Conservation (phyloP, 2,888 invertebrate genomes). For the Danaus chrysippus region DNA sequence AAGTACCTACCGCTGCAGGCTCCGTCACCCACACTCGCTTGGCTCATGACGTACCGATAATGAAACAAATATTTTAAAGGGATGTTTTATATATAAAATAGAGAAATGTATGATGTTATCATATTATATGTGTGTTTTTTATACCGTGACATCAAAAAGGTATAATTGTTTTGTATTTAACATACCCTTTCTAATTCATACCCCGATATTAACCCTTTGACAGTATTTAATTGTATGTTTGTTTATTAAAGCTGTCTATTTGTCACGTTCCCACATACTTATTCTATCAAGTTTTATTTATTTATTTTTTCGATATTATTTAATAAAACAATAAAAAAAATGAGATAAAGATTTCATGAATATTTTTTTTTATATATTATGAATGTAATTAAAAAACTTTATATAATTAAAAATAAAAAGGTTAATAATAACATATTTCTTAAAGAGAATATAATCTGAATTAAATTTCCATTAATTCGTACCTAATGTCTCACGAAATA, state of each 20-base stretch:
- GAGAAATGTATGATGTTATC: too few species aligned
- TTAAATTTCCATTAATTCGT: too few species aligned
- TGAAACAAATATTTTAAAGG: not conserved
- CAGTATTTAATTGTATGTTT: constrained; percentile 66
- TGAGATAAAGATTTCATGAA: too few species aligned
- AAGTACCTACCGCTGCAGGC: constrained; percentile 67
- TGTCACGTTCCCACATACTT: constrained; percentile 62
- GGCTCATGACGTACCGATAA: constrained; percentile 53
- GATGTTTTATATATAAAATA: not conserved
- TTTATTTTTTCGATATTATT: constrained; percentile 7
- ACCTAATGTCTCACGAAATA: too few species aligned
- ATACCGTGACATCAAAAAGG: too few species aligned
- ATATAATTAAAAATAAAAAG: too few species aligned
- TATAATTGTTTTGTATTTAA: too few species aligned
- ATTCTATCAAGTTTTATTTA: constrained; percentile 38
- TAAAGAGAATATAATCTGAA: too few species aligned
- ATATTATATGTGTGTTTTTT: too few species aligned
- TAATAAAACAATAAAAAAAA: constrained; percentile 2
- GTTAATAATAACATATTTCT: too few species aligned
- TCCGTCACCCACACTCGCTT: constrained; percentile 70
- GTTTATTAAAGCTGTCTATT: constrained; percentile 67
- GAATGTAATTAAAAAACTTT: too few species aligned
- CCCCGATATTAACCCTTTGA: constrained; percentile 72
- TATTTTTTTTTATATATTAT: too few species aligned
- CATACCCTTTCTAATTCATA: constrained; percentile 28